Evolutionary conservation across 2,113 vertebrate species (phyloP), one percentile per base, ranked within the genome.

Genomic region (Columbina picui): DNA sequence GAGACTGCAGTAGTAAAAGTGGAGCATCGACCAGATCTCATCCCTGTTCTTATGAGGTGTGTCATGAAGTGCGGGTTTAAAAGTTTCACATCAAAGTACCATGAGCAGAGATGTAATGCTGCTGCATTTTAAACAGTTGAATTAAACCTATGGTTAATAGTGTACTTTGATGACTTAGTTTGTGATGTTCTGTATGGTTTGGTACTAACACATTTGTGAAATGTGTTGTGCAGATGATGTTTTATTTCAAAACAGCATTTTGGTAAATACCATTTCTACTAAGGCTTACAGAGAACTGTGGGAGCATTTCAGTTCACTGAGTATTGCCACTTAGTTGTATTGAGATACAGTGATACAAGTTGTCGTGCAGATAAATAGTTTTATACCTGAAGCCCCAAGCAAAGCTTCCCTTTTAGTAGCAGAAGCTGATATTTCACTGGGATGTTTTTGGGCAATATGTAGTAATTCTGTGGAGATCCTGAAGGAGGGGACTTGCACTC

Each of bases 31-130:
- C 94, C 96, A 36, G 95, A 96, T 67, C 98, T 99, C 56, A 98
- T 99, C 87, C 99, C 99, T 21, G 87, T 99, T 94, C 98, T 99
- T 25, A 99, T 99, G 99, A 99, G 99, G 99, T 99, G 78, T 56
- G 93, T 96, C 65, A 23, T n/a, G 14, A 94, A 68, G 9, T 20
- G 27, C 4, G 22, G 18, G 10, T 74, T 80, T 75, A 49, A 81
- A 87, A 55, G 41, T 53, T 60, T 49, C 14, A 9, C 57, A 16
- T 85, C 52, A 39, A 36, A 50, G 71, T 91, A 75, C 47, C 32
- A 6, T 20, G 5, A 84, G 27, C 59, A 84, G 78, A 86, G n/a
- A 22, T 53, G 41, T 63, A n/a, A 49, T 27, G 19, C 43, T 52
- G 38, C 61, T 85, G 22, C 39, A 18, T 86, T 91, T 90, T 94